Evolutionary conservation across 1,140 invertebrate genomes (phyloP), one percentile per base, ranked within the genome.

Genomic region (Danaus plexippus): DNA sequence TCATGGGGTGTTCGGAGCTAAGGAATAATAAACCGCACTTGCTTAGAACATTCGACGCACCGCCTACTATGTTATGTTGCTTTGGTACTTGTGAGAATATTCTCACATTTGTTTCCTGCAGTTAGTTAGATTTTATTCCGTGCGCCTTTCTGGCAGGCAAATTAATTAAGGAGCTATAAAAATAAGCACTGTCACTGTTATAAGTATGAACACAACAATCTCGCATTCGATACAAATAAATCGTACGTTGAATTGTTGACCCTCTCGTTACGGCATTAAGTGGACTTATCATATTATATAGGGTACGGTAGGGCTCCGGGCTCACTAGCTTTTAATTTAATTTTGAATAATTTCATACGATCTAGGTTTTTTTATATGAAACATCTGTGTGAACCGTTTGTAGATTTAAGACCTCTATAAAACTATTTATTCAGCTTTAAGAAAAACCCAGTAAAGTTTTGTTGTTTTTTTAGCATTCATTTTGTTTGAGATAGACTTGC

Each of bases 21-120:
- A 85, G 80, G 78, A 83, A 85, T 85, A 85, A 85, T 82, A 84
- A 69, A 80, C 80, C 66, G 63, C 71, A 73, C 77, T 78, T 79
- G 82, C 80, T 75, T 75, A 75, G 72, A 70, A 72, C 63, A 67
- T 66, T 64, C 57, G 61, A 60, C 66, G 65, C 69, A 55, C 22
- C 22, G 63, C 57, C 67, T 62, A 63, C 62, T 70, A 63, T 63
- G 53, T 65, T 69, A 61, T 67, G 58, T 61, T 47, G 57, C 61
- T 61, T 57, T 63, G 55, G 46, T 54, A 43, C 51, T 54, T 51
- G 9, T 48, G n/a, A 11, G 15, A 54, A 54, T 43, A 44, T 54
- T 54, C 52, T 45, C 52, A 18, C 43, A 15, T 54, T 54, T 43
- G 43, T 54, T 54, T 45, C 43, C 43, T 52, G 43, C 11, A 52